Conservation (phyloP, 2,888 invertebrate genomes). For the Agonopterix heracliana region DNA sequence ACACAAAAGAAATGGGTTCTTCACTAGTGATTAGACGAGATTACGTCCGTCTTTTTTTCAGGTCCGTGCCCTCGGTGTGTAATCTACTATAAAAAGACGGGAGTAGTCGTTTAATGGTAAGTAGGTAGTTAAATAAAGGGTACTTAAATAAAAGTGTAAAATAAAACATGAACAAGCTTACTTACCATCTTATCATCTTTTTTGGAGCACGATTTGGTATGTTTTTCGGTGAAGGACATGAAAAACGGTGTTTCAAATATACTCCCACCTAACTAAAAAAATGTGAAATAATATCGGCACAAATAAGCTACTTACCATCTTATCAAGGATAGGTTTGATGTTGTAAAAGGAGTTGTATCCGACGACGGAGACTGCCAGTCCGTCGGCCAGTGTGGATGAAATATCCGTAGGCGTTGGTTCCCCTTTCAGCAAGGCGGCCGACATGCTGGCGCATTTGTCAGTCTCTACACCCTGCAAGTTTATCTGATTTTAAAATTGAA, state of each 20-base stretch:
- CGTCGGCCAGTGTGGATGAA: constrained; percentile 89
- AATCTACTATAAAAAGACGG: too few relatives aligned
- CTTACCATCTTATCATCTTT: constrained; percentile 81
- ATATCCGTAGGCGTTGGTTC: constrained; percentile 81
- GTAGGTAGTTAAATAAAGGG: too few relatives aligned
- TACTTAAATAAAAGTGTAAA: too few relatives aligned
- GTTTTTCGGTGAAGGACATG: too few relatives aligned
- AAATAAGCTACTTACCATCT: constrained; percentile 71
- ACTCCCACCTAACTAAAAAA: too few relatives aligned
- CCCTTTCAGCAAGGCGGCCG: constrained; percentile 81
- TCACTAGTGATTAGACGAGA: too few relatives aligned
- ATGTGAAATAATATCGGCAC: too few relatives aligned
- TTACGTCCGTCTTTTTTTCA: too few relatives aligned
- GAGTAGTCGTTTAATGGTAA: too few relatives aligned
- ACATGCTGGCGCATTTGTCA: constrained; percentile 92
- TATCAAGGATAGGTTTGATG: constrained; percentile 83
- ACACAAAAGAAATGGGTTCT: too few relatives aligned
- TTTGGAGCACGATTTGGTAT: background rate
- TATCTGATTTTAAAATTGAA: background rate
- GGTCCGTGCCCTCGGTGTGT: too few relatives aligned
- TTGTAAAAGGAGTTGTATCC: constrained; percentile 91
- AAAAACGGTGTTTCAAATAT: background rate
- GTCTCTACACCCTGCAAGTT: constrained; percentile 89
- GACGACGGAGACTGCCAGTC: constrained; percentile 90
- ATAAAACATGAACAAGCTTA: too few relatives aligned